A percentile compares a stretch with the other conserved stretches of the same genome.
Evolutionary conservation across 1,140 invertebrate genomes (phyloP).

Genomic region (Caenorhabditis latens): DNA sequence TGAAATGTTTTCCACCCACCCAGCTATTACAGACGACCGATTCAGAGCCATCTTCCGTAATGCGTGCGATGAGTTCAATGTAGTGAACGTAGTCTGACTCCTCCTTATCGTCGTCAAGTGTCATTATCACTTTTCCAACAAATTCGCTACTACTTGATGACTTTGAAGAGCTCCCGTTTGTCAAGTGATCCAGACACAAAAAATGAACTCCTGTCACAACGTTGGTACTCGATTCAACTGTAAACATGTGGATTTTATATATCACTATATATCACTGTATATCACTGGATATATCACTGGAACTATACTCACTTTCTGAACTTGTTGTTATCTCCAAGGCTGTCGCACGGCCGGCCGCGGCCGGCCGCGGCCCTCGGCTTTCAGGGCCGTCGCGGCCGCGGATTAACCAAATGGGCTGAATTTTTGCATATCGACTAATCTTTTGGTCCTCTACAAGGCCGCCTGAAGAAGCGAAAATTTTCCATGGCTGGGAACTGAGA

Average conservation of each 20-base stretch:
- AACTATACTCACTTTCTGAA: neutral
- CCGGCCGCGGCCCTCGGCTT: too few relatives aligned
- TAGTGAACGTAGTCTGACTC: neutral
- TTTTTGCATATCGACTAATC: too few relatives aligned
- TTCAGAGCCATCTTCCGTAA: neutral
- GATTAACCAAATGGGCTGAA: too few relatives aligned
- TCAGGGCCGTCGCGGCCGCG: too few relatives aligned
- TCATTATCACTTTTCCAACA: neutral
- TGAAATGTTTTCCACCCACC: neutral
- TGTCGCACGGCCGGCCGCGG: too few relatives aligned
- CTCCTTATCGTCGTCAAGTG: neutral
- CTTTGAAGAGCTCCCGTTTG: neutral
- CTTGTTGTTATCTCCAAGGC: neutral
- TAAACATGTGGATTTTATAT: neutral
- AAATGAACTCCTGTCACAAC: neutral
- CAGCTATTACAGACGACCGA: neutral
- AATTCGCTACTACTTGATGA: neutral
- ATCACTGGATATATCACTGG: too few relatives aligned
- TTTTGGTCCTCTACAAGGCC: too few relatives aligned
- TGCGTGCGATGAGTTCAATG: neutral
- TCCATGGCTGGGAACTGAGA: too few relatives aligned
- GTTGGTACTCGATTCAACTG: neutral
- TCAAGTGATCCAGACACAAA: constrained; percentile 8
- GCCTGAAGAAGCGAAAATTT: too few relatives aligned
- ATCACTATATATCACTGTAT: too few relatives aligned